These are phyloP conservation scores for Rhyacophila brunnea DNA, from an alignment of 1,140 invertebrate species.

Conservation along the genomic window DNA sequence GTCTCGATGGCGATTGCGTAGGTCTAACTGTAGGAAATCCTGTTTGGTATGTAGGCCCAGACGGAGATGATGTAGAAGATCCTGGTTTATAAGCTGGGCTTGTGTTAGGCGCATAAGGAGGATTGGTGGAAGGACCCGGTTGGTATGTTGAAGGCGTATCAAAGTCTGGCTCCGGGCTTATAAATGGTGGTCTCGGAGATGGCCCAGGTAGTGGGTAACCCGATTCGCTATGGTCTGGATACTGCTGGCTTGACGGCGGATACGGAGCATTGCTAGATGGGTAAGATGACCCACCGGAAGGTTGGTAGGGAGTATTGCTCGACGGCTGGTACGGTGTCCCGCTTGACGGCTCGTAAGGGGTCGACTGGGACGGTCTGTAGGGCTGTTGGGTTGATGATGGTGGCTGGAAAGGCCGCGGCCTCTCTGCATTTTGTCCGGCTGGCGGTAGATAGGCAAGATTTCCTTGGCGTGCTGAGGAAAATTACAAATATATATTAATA, in stretches of 20 bases:
- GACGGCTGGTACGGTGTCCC: slow-evolving; percentile 41
- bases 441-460: slow-evolving; percentile 58
- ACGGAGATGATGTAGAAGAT: slow-evolving; percentile 14
- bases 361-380: slow-evolving; percentile 37
- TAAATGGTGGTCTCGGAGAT: slow-evolving; percentile 38
- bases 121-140: slow-evolving; percentile 30
- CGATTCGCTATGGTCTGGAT: slow-evolving; percentile 34
- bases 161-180: slow-evolving; percentile 20
- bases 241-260: slow-evolving; percentile 39
- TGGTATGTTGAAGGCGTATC: slow-evolving; percentile 29
- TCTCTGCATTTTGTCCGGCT: slow-evolving; percentile 62
- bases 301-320: slow-evolving; percentile 44
- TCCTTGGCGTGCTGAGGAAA: slow-evolving; percentile 61
- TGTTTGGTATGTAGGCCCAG: slow-evolving; percentile 7
- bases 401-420: slow-evolving; percentile 65
- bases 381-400: slow-evolving; percentile 45
- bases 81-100: slow-evolving; percentile 9
- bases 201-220: slow-evolving; percentile 41
- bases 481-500: slow-evolving; percentile 14
- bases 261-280: slow-evolving; percentile 40
- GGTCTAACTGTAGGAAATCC: slow-evolving; percentile 4
- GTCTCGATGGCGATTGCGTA: slow-evolving; percentile 9
- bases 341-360: slow-evolving; percentile 35
- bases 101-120: slow-evolving; percentile 31
- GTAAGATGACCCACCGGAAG: slow-evolving; percentile 41